phyloP scores from a whole-genome alignment of 1,140 invertebrate genomes.

The Drosophila setifemur region DNA sequence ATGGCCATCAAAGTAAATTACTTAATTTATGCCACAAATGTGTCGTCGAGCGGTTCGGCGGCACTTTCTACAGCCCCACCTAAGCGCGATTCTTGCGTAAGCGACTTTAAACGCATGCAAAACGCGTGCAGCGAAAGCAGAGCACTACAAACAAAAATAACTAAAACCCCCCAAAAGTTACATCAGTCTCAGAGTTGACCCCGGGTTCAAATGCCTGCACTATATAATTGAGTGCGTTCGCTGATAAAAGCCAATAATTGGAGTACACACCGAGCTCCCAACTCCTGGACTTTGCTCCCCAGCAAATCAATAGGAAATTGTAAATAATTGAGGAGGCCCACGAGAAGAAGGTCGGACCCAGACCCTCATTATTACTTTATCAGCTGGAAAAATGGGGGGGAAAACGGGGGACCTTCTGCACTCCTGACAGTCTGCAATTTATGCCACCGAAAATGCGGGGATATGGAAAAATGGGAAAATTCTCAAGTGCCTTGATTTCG shows the following conservation, averaged over 20 bases:
- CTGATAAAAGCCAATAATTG: conserved; percentile 52
- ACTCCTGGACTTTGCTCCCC: conserved; percentile 26
- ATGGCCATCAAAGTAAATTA: conserved; percentile 58
- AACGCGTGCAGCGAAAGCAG: conserved; percentile 56
- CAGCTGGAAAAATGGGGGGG: conserved; percentile 25
- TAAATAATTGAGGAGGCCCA: conserved; percentile 60
- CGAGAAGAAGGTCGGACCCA: conserved; percentile 37
- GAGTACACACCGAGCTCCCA: conserved; percentile 8
- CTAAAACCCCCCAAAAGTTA: conserved; percentile 16
- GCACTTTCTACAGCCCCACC: conserved; percentile 66
- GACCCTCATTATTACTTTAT: conserved; percentile 75
- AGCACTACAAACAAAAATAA: background rate
- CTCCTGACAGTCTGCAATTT: conserved; percentile 38
- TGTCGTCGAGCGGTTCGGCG: conserved; percentile 34
- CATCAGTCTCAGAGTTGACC: conserved; percentile 43
- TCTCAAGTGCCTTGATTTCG: conserved; percentile 66
- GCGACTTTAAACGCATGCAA: conserved; percentile 68
- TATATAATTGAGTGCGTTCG: conserved; percentile 20
- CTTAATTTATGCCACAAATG: conserved; percentile 71
- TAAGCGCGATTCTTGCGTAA: conserved; percentile 52
- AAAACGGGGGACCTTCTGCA: conserved; percentile 1
- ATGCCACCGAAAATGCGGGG: conserved; percentile 22
- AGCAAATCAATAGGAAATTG: conserved; percentile 68
- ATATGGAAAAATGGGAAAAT: conserved; percentile 39
- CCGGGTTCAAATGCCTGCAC: conserved; percentile 52